Conservation (phyloP, 2,113 vertebrate genomes). For the Toxotes chatareus region DNA sequence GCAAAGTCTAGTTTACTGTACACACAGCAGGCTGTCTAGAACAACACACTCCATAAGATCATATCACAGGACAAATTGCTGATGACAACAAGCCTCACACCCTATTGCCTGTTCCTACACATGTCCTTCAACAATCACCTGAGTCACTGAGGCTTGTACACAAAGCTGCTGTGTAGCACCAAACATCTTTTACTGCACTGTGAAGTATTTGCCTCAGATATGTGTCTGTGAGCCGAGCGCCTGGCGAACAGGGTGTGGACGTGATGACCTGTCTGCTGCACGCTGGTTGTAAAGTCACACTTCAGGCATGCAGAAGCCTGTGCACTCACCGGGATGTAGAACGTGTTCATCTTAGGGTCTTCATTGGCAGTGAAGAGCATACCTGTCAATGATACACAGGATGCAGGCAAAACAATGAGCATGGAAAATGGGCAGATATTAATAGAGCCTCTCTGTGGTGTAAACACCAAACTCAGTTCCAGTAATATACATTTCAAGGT, state of each 20-base stretch:
- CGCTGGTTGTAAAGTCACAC: background rate
- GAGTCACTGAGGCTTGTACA: background rate
- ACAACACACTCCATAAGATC: conserved; percentile 7
- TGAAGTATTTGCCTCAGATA: background rate
- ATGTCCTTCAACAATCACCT: background rate
- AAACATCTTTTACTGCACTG: background rate
- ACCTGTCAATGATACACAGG: conserved; percentile 82
- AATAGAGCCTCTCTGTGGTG: conserved; percentile 3
- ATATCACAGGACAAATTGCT: background rate
- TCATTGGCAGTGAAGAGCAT: conserved; percentile 98
- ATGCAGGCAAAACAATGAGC: background rate
- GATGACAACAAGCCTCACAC: background rate
- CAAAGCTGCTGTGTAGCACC: background rate
- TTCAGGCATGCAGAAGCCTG: background rate
- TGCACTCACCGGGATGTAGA: conserved; percentile 95
- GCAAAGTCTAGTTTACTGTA: conserved; percentile 48
- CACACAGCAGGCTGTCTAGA: conserved; percentile 2
- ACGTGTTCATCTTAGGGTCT: conserved; percentile 97
- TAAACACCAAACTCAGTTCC: background rate
- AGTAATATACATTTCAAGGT: background rate
- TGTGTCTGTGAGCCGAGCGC: background rate
- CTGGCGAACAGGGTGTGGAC: background rate
- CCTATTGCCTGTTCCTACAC: background rate
- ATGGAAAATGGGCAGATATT: background rate
- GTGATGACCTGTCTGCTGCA: background rate